Conservation (phyloP, 64 coral and sea anemone genomes). For the Montipora capricornis region DNA sequence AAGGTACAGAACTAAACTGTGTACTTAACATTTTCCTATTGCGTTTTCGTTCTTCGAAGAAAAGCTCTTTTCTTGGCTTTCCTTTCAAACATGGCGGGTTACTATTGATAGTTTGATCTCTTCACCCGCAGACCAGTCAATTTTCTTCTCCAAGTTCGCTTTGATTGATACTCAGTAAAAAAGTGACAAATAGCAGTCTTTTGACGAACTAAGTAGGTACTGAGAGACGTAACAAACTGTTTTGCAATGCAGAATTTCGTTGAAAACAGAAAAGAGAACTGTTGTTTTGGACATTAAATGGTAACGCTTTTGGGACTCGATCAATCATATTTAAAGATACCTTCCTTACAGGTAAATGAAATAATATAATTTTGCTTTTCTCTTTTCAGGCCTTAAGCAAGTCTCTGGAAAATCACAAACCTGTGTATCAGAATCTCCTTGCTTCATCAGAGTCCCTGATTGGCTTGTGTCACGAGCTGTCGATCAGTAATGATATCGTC, state of each 20-base stretch:
- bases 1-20: constrained; percentile 32
- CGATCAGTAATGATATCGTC: constrained; percentile 81
- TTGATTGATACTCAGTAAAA: no score
- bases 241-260: no score
- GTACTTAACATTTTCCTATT: not conserved
- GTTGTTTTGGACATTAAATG: no score
- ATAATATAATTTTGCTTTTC: not conserved
- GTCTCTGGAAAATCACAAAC: constrained; percentile 72
- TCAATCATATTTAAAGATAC: not conserved
- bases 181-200: no score
- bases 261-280: no score
- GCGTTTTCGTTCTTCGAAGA: not conserved
- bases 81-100: no score
- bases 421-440: constrained; percentile 78
- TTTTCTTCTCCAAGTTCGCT: no score
- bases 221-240: no score
- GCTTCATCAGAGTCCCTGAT: constrained; percentile 77
- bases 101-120: no score
- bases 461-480: constrained; percentile 87
- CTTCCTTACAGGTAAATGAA: not conserved
- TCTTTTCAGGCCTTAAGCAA: constrained; percentile 60
- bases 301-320: no score
- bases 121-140: no score
- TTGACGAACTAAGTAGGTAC: no score
- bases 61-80: not conserved